phyloP scores from a whole-genome alignment of 1,140 invertebrate species.

The Neuroterus valhalla region DNA sequence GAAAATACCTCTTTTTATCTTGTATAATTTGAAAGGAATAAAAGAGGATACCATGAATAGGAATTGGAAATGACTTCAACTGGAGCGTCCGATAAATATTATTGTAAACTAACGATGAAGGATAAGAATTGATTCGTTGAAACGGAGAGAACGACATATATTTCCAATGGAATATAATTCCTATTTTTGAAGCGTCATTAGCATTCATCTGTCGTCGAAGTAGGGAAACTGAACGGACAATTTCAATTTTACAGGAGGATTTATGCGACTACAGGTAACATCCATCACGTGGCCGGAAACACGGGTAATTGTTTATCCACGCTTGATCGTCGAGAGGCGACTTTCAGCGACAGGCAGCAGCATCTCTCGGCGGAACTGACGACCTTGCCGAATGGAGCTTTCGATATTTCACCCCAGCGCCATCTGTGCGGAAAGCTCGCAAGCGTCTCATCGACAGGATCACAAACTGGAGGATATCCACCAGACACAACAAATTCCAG shows the following conservation, averaged over 20 bases:
- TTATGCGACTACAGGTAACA: constrained; percentile 61
- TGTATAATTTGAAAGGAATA: too few species aligned
- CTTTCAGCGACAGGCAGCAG: constrained; percentile 58
- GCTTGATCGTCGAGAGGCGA: constrained; percentile 47
- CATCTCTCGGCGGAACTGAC: constrained; percentile 54
- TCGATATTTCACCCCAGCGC: constrained; percentile 49
- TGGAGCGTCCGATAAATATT: too few species aligned
- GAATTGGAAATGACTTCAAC: too few species aligned
- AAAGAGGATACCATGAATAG: too few species aligned
- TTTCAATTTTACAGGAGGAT: constrained; percentile 24
- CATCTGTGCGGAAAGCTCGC: constrained; percentile 53
- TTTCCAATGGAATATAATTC: too few species aligned
- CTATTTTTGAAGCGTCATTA: too few species aligned
- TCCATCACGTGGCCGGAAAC: constrained; percentile 56
- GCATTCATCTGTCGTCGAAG: neutral
- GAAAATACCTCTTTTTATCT: too few species aligned
- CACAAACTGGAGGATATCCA: neutral
- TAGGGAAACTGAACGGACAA: neutral
- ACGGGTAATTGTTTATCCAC: constrained; percentile 48
- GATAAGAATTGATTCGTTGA: too few species aligned
- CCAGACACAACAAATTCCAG: neutral
- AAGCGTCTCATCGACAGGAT: constrained; percentile 39
- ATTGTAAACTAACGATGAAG: too few species aligned
- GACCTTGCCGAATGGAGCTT: constrained; percentile 37
- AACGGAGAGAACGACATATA: too few species aligned